Percentiles rank a stretch among this genome's conserved stretches.
Conservation (phyloP, 2,113 vertebrate genomes). For the Uria aalge region DNA sequence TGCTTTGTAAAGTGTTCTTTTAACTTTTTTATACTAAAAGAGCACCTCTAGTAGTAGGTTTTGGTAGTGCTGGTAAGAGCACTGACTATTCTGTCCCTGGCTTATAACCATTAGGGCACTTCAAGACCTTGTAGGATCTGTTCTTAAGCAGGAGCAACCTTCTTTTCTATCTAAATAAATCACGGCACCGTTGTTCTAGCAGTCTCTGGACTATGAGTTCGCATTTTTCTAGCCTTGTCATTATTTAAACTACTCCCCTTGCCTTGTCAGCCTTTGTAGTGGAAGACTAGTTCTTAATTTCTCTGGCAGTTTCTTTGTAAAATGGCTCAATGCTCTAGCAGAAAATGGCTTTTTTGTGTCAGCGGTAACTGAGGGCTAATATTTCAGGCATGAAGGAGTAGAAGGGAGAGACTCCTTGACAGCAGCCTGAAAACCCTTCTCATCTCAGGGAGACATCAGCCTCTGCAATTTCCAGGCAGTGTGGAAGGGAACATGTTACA, state of each 20-base stretch:
- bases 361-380: not conserved
- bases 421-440: not conserved
- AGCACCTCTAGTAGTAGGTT: not conserved
- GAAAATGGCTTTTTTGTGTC: conserved; percentile 24
- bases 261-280: not conserved
- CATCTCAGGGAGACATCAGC: not conserved
- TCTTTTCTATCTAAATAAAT: not conserved
- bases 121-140: not conserved
- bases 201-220: not conserved
- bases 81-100: not conserved
- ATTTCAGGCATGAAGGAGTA: not conserved
- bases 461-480: not conserved
- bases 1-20: not conserved
- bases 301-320: conserved; percentile 3
- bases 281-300: not conserved
- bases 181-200: not conserved
- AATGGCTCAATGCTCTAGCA: not conserved
- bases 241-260: not conserved
- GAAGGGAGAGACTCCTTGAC: not conserved
- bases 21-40: not conserved
- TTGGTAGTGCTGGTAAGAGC: not conserved
- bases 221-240: not conserved
- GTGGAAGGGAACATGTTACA: not conserved
- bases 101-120: not conserved
- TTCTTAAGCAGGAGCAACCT: not conserved